Conservation (phyloP, 1,140 invertebrate genomes). For the Zaprionus africanus region DNA sequence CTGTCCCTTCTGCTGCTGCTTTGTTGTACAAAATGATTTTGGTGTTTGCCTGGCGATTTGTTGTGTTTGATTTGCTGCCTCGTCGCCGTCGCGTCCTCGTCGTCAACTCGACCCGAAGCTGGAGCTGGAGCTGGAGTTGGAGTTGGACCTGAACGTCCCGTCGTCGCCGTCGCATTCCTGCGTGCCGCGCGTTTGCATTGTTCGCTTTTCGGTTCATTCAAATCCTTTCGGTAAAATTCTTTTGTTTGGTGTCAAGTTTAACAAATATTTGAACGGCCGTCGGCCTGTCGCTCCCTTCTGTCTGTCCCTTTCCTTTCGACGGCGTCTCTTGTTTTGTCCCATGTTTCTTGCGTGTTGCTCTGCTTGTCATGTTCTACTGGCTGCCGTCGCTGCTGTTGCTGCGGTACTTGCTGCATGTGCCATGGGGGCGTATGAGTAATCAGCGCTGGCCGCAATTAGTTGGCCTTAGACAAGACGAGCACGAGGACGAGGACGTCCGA, state of each 20-base stretch:
- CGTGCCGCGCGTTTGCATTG: constrained; percentile 72
- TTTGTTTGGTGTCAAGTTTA: constrained; percentile 84
- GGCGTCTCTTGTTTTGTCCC: constrained; percentile 72
- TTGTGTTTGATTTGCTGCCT: constrained; percentile 77
- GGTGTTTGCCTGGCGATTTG: constrained; percentile 75
- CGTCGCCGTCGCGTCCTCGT: constrained; percentile 30
- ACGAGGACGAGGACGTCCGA: constrained; percentile 16
- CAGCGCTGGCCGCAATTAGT: constrained; percentile 69
- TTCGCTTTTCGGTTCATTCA: constrained; percentile 72
- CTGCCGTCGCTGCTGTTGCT: constrained; percentile 1
- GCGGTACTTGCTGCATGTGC: constrained; percentile 10
- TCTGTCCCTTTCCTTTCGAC: constrained; percentile 2
- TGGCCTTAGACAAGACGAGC: constrained; percentile 52
- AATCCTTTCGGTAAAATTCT: constrained; percentile 84
- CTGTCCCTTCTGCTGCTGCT: constrained; percentile 17
- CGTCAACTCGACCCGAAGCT: neutral
- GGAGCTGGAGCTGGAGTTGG: neutral
- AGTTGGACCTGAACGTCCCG: neutral
- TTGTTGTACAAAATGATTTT: constrained; percentile 81
- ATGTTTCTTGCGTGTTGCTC: constrained; percentile 64
- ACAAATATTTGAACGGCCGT: constrained; percentile 79
- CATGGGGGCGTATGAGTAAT: constrained; percentile 77
- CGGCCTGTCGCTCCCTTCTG: neutral
- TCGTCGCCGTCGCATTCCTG: constrained; percentile 57
- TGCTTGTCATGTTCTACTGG: constrained; percentile 58